A percentile compares a stretch with the other conserved stretches of the same genome.
Evolutionary conservation across 2,888 invertebrate genomes (phyloP).

Genomic region (Campoletis raptor): DNA sequence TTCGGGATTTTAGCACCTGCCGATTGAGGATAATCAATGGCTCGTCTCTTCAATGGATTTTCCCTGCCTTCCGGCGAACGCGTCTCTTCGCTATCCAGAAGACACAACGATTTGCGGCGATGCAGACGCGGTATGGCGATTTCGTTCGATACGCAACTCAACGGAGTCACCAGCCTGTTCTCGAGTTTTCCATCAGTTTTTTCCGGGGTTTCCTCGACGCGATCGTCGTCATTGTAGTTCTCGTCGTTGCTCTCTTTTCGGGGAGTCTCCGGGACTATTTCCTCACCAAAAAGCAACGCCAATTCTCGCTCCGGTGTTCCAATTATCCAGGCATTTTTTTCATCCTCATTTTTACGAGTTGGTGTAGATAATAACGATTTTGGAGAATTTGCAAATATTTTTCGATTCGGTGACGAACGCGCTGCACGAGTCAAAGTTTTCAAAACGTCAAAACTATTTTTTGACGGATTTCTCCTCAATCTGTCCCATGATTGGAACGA

Average conservation of each 20-base stretch:
- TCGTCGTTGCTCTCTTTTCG: conserved; percentile 72
- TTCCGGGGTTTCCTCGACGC: conserved; percentile 76
- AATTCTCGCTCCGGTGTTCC: conserved; percentile 59
- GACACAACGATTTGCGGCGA: conserved; percentile 77
- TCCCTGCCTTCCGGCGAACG: conserved; percentile 76
- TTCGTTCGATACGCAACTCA: conserved; percentile 76
- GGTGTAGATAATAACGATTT: conserved; percentile 68
- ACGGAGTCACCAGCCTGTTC: conserved; percentile 77
- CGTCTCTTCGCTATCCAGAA: conserved; percentile 68
- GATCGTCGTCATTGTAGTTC: conserved; percentile 58
- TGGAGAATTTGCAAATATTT: conserved; percentile 65
- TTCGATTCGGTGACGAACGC: conserved; percentile 74
- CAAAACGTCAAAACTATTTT: conserved; percentile 72
- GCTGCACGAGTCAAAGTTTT: conserved; percentile 74
- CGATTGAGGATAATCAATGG: conserved; percentile 67
- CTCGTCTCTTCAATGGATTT: conserved; percentile 74
- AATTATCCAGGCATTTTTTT: conserved; percentile 28
- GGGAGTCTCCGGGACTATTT: conserved; percentile 78
- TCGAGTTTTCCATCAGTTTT: conserved; percentile 72
- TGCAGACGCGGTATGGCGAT: conserved; percentile 77
- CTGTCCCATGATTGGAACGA: conserved; percentile 72
- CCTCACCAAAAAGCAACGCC: conserved; percentile 62
- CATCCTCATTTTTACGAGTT: conserved; percentile 25
- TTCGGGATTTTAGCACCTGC: conserved; percentile 74
- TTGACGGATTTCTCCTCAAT: conserved; percentile 62